Percentiles rank a stretch among this genome's conserved stretches.
These are phyloP conservation scores for Drosophila tsacasi DNA, from an alignment of 1,140 invertebrate genomes.

Conservation along the genomic window DNA sequence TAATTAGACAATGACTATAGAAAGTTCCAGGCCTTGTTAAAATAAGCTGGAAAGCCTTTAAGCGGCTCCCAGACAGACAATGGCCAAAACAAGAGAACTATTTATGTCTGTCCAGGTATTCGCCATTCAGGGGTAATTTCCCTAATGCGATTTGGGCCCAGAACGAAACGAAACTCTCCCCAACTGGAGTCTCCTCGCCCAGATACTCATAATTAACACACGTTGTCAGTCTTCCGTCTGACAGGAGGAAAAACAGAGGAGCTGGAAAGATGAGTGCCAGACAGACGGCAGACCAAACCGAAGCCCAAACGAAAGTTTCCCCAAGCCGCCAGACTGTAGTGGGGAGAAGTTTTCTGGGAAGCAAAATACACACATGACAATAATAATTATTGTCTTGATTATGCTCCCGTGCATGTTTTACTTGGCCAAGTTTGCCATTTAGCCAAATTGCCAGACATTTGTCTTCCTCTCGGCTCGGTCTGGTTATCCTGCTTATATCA, in stretches of 20 bases:
- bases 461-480: constrained; percentile 52
- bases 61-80: constrained; percentile 60
- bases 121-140: constrained; percentile 73
- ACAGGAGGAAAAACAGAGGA: constrained; percentile 7
- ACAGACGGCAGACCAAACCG: constrained; percentile 36
- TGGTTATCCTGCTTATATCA: constrained; percentile 17
- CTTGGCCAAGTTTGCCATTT: constrained; percentile 77
- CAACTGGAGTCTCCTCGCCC: constrained; percentile 38
- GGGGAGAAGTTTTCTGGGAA: constrained; percentile 25
- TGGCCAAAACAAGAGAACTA: constrained; percentile 63
- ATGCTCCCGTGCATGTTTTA: constrained; percentile 81
- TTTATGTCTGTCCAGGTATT: constrained; percentile 68
- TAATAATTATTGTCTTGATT: constrained; percentile 84
- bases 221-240: constrained; percentile 63
- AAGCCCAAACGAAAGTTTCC: constrained; percentile 37
- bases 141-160: constrained; percentile 72
- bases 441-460: constrained; percentile 84
- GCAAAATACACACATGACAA: constrained; percentile 80
- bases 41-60: constrained; percentile 74
- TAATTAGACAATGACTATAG: constrained; percentile 40
- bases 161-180: constrained; percentile 30
- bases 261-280: constrained; percentile 35
- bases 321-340: constrained; percentile 6
- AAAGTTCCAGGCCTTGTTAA: constrained; percentile 38
- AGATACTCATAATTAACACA: constrained; percentile 83